Evolutionary conservation across 2,797 vertebrate genomes (phyloP).

Genomic region (Atherinosoma microstoma): DNA sequence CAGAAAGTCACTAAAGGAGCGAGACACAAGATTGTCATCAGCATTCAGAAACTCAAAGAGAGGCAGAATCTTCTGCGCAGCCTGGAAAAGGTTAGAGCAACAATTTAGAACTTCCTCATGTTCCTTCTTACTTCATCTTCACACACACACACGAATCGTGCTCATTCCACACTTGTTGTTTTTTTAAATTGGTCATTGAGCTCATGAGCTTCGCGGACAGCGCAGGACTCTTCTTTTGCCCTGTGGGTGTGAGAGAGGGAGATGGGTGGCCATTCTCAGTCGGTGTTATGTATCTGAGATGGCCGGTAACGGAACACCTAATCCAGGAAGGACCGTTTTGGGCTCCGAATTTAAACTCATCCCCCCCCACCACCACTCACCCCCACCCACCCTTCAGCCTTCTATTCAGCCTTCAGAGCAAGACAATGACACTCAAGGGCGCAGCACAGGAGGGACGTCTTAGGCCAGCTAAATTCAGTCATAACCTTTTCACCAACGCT

Average conservation of each 20-base stretch:
- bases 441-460: slow-evolving; percentile 43
- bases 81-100: slow-evolving; percentile 92
- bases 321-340: slow-evolving; percentile 67
- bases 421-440: slow-evolving; percentile 68
- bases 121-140: neutral
- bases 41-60: slow-evolving; percentile 98
- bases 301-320: slow-evolving; percentile 64
- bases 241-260: slow-evolving; percentile 5
- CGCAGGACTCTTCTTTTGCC: neutral
- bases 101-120: neutral
- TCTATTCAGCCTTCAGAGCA: slow-evolving; percentile 39
- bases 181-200: neutral
- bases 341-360: slow-evolving; percentile 56
- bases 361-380: neutral
- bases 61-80: slow-evolving; percentile 94
- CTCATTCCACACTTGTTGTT: neutral
- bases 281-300: slow-evolving; percentile 51
- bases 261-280: slow-evolving; percentile 18
- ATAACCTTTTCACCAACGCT: slow-evolving; percentile 72
- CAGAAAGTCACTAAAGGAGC: slow-evolving; percentile 99
- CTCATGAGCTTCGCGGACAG: neutral
- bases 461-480: slow-evolving; percentile 73
- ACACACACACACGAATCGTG: neutral
- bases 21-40: slow-evolving; percentile 98
- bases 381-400: neutral